Evolutionary conservation across 2,888 invertebrate genomes (phyloP), one percentile per base, ranked within the genome.

Genomic region (Taenaris catops): DNA sequence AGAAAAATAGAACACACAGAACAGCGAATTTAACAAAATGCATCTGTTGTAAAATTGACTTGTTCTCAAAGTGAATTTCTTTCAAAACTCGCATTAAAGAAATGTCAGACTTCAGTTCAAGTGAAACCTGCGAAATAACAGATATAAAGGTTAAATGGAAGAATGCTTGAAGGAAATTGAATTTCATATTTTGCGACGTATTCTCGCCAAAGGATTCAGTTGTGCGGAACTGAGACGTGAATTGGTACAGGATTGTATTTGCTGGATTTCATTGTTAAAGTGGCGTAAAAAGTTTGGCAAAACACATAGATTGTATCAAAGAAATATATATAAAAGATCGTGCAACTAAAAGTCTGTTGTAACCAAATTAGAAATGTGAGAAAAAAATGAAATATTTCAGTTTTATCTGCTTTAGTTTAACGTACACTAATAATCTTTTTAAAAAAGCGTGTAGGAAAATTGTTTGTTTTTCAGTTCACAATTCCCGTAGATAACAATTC

Each of bases 151-250:
- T 31, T 20, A 35, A 28, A 32, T 10, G 5, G 18, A 18, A 17
- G 23, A 36, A 12, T 11, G 29, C 12, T 37, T 17, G 8, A 8
- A 17, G 26, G 26, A 37, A 37, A 37, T 26, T 26, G 21, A 25
- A 29, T 32, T 37, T 37, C 25, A 26, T 37, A 36, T 31, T 25
- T 25, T 25, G 21, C 17, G 32, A 25, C 21, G 20, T 21, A 25
- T 26, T 32, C 21, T 26, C 21, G 11, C 20, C 20, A 4, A 23
- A 18, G 21, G 11, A 23, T 21, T 31, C 29, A 25, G 12, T 24
- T 24, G 35, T 32, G 20, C 11, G 26, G 20, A 28, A 38, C 24
- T 28, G 27, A 28, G 17, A 18, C 24, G 16, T 12, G 19, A 34
- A 25, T 34, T 25, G 12, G n/a, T 19, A 29, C n/a, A 36, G 25